These are phyloP conservation scores for Magallana nippona DNA, from an alignment of 2,888 invertebrate species.

Conservation along the genomic window DNA sequence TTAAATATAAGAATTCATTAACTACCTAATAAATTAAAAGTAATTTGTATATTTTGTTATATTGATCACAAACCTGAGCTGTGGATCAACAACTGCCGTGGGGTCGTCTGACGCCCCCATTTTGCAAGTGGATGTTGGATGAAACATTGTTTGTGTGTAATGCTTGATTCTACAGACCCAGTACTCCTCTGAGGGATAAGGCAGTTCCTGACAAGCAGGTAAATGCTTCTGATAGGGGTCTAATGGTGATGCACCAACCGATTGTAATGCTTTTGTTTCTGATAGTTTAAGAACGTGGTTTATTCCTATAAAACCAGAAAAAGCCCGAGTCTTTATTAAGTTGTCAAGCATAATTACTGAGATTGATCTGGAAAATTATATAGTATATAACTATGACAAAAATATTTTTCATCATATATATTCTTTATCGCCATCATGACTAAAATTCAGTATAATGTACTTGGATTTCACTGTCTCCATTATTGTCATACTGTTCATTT, in stretches of 20 bases:
- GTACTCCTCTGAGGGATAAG: neutral
- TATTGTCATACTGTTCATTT: too few relatives aligned
- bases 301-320: neutral
- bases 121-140: neutral
- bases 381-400: too few relatives aligned
- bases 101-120: neutral
- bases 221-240: neutral
- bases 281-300: neutral
- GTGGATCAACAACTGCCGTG: constrained; percentile 2
- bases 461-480: too few relatives aligned
- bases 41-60: too few relatives aligned
- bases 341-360: too few relatives aligned
- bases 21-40: too few relatives aligned
- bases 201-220: neutral
- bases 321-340: too few relatives aligned
- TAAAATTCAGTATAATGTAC: too few relatives aligned
- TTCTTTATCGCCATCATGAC: too few relatives aligned
- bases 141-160: neutral
- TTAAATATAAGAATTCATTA: too few relatives aligned
- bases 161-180: neutral
- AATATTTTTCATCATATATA: too few relatives aligned
- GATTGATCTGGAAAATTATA: too few relatives aligned
- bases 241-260: neutral
- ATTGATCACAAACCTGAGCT: neutral
- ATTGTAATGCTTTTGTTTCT: neutral